These are phyloP conservation scores for Anguilla anguilla DNA, from an alignment of 2,797 vertebrate species.

Conservation along the genomic window DNA sequence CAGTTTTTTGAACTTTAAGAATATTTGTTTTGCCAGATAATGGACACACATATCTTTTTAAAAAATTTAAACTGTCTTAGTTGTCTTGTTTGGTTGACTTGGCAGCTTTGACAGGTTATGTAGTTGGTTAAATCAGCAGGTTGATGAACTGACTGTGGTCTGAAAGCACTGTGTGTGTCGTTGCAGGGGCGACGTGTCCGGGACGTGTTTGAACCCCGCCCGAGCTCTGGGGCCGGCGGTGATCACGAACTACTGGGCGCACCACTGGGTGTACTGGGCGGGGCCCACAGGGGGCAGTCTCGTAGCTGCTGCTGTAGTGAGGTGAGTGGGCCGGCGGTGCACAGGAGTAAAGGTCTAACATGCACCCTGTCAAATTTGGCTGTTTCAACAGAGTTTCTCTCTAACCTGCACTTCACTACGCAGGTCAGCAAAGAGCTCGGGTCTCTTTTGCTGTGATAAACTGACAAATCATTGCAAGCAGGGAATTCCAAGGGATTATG, in stretches of 20 bases:
- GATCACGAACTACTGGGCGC: constrained; percentile 72
- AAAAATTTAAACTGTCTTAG: background rate
- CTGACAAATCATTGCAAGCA: too few species aligned
- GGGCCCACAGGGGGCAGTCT: constrained; percentile 57
- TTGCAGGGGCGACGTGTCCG: constrained; percentile 72
- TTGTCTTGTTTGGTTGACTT: background rate
- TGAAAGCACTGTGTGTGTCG: background rate
- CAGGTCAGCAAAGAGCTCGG: too few species aligned
- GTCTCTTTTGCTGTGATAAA: too few species aligned
- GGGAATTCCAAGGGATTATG: too few species aligned
- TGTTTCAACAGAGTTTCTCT: too few species aligned
- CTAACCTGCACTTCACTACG: too few species aligned
- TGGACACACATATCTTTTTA: background rate
- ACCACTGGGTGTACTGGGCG: constrained; percentile 84
- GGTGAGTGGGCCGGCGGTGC: background rate
- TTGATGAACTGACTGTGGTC: background rate
- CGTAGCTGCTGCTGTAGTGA: constrained; percentile 18
- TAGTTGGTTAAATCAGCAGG: background rate
- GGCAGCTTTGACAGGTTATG: background rate
- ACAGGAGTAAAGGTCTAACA: too few species aligned
- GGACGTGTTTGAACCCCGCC: constrained; percentile 82
- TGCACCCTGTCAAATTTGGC: too few species aligned
- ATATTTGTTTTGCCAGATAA: background rate
- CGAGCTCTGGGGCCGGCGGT: constrained; percentile 81
- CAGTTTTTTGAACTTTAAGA: background rate